Evolutionary conservation across 35 echinoderm and acorn worm genomes (phyloP).

Genomic region (Apostichopus japonicus): DNA sequence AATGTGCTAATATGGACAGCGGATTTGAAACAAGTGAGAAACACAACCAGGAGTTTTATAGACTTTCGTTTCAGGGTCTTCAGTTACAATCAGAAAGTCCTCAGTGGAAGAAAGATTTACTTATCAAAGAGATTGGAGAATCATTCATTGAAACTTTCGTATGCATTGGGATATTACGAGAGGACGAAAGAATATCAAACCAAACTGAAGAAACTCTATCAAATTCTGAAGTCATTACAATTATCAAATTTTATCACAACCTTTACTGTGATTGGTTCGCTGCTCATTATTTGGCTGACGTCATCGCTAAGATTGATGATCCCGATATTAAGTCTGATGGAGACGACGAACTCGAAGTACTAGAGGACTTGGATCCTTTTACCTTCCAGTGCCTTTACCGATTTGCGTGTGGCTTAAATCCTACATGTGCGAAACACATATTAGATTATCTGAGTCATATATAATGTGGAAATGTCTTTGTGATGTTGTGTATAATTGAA

Average conservation of each 20-base stretch:
- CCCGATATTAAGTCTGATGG: neutral
- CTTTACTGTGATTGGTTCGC: neutral
- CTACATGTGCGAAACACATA: neutral
- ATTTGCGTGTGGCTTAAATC: neutral
- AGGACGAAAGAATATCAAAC: neutral
- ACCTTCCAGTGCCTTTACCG: neutral
- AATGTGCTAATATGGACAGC: too few relatives aligned
- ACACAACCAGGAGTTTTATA: too few relatives aligned
- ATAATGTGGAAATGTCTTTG: too few relatives aligned
- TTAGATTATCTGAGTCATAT: neutral
- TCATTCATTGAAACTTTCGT: neutral
- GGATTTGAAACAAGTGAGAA: too few relatives aligned
- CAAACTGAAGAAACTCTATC: neutral
- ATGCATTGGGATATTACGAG: neutral
- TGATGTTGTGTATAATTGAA: too few relatives aligned
- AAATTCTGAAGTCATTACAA: neutral
- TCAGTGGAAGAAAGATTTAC: neutral
- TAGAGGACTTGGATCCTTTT: neutral
- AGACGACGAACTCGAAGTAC: neutral
- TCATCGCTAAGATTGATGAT: neutral
- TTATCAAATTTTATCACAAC: neutral
- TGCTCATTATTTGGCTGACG: constrained; percentile 1
- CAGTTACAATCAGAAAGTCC: neutral
- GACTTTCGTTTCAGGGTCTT: too few relatives aligned
- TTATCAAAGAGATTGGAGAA: neutral